Conservation (phyloP, 2,797 vertebrate species). For the Cynopterus sphinx region DNA sequence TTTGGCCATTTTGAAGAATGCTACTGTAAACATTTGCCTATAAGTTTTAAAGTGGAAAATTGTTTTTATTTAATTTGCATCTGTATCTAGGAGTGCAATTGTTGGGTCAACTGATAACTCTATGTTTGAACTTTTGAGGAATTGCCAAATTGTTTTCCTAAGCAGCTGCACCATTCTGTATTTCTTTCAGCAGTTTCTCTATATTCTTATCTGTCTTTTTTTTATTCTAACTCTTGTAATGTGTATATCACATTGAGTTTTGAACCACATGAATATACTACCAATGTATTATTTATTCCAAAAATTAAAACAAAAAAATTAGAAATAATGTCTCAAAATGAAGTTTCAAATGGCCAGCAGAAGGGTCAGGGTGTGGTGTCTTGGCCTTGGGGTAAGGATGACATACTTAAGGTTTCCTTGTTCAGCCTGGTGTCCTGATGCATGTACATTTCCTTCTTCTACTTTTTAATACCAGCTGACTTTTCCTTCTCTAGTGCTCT, state of each 20-base stretch:
- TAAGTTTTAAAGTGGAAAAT: not conserved
- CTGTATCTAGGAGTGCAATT: not conserved
- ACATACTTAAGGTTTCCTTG: not conserved
- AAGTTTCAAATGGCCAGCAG: not conserved
- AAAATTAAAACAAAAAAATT: not conserved
- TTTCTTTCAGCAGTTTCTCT: not conserved
- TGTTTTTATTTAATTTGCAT: slow-evolving; percentile 27
- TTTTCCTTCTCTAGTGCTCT: not conserved
- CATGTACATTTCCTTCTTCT: not conserved
- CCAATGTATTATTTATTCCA: not conserved
- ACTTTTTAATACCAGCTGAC: not conserved
- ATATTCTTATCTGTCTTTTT: not conserved
- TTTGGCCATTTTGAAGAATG: not conserved
- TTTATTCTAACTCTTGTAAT: not conserved
- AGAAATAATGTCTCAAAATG: not conserved
- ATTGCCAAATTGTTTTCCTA: not conserved
- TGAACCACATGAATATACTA: not conserved
- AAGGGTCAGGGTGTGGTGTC: not conserved
- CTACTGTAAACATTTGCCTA: not conserved
- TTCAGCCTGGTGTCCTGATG: not conserved
- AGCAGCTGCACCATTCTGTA: not conserved
- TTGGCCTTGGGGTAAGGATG: not conserved
- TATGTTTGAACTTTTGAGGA: slow-evolving; percentile 18
- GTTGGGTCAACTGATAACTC: not conserved
- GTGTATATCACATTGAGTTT: not conserved